Evolutionary conservation across 2,888 invertebrate species (phyloP).

Genomic region (Nebria salina): DNA sequence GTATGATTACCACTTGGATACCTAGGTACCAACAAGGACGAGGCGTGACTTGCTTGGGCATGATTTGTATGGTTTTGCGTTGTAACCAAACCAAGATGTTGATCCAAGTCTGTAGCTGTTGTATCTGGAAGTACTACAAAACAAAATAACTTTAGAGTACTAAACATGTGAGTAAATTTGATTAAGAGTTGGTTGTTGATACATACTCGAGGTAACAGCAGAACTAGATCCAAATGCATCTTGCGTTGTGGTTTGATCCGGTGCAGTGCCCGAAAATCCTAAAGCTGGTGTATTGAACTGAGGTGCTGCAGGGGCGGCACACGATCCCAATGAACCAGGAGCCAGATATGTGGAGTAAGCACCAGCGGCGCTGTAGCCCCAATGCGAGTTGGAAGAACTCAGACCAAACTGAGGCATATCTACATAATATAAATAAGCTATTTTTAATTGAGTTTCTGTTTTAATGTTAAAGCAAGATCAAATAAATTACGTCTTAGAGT

Average conservation of each 20-base stretch:
- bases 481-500: not conserved
- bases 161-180: not conserved
- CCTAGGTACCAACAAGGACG: conserved; percentile 72
- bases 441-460: not conserved
- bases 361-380: conserved; percentile 88
- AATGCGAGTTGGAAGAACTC: conserved; percentile 85
- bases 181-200: not conserved
- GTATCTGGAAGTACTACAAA: conserved; percentile 79
- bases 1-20: conserved; percentile 71
- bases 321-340: conserved; percentile 74
- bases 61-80: conserved; percentile 67
- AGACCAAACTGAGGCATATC: conserved; percentile 89
- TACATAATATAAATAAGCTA: conserved; percentile 58
- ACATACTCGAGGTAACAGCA: conserved; percentile 60
- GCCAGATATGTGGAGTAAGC: conserved; percentile 88
- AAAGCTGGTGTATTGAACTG: conserved; percentile 81
- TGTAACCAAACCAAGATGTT: conserved; percentile 73
- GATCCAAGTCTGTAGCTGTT: conserved; percentile 78
- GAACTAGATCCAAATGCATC: conserved; percentile 62
- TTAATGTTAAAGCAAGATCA: not conserved
- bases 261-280: conserved; percentile 76
- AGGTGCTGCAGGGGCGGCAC: conserved; percentile 73
- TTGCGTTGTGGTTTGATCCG: conserved; percentile 69
- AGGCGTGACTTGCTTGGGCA: conserved; percentile 61
- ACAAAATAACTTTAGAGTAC: conserved; percentile 51